Evolutionary conservation across 2,113 vertebrate species (phyloP).

Genomic region (Eublepharis macularius): DNA sequence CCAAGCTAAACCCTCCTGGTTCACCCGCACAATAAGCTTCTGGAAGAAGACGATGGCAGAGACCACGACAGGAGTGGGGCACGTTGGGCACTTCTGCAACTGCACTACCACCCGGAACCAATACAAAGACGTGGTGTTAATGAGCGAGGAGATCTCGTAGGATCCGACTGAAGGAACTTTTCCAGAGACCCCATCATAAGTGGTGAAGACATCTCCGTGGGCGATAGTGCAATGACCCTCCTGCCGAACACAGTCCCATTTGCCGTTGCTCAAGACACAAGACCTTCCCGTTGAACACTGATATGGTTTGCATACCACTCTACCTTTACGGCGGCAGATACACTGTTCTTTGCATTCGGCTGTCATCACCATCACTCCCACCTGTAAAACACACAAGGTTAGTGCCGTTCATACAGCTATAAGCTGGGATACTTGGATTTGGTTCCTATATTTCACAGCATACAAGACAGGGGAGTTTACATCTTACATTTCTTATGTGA

Average conservation of each 20-base stretch:
- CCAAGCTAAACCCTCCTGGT: constrained; percentile 58
- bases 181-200: constrained; percentile 68
- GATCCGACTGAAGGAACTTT: constrained; percentile 46
- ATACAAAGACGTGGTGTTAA: constrained; percentile 31
- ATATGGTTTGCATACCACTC: neutral
- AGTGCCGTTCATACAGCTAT: no score
- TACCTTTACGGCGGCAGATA: neutral
- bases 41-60: constrained; percentile 67
- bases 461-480: neutral
- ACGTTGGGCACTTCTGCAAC: constrained; percentile 50
- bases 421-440: neutral
- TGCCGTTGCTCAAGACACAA: constrained; percentile 58
- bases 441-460: neutral
- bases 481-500: neutral
- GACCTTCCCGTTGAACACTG: constrained; percentile 25
- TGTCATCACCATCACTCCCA: neutral
- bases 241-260: constrained; percentile 61
- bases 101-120: constrained; percentile 78
- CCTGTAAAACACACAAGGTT: neutral
- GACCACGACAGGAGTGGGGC: constrained; percentile 9
- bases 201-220: constrained; percentile 34
- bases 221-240: constrained; percentile 59
- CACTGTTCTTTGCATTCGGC: constrained; percentile 10
- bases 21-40: constrained; percentile 57
- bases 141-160: constrained; percentile 68